Evolutionary conservation across 2,797 vertebrate species (phyloP).

Genomic region (Odontamblyopus rebecca): DNA sequence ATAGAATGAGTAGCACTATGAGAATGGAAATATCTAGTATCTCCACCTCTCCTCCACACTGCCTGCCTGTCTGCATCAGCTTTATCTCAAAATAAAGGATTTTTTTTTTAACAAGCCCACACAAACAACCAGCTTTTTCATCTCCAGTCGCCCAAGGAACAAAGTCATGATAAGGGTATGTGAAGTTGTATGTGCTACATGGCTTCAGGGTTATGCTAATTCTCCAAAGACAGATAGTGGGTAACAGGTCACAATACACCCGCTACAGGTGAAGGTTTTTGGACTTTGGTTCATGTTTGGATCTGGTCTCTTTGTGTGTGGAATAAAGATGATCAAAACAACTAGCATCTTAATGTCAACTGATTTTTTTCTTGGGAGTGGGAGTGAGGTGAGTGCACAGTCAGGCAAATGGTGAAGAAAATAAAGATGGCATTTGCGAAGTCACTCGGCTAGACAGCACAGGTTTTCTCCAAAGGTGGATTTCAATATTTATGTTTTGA

Average conservation of each 20-base stretch:
- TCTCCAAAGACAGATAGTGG: conserved; percentile 21
- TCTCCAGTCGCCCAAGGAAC: conserved; percentile 17
- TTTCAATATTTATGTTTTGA: not conserved
- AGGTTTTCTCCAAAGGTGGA: not conserved
- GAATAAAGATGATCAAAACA: conserved; percentile 46
- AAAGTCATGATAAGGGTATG: conserved; percentile 14
- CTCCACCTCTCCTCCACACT: conserved; percentile 26
- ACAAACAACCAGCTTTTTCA: conserved; percentile 47
- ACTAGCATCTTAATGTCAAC: conserved; percentile 26
- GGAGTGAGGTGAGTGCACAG: not conserved
- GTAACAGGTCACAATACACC: conserved; percentile 34
- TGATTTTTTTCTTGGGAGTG: conserved; percentile 18
- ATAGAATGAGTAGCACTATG: conserved; percentile 56
- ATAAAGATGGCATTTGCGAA: conserved; percentile 1
- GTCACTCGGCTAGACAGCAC: not conserved
- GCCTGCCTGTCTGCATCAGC: conserved; percentile 19
- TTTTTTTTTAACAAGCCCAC: conserved; percentile 1
- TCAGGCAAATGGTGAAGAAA: conserved; percentile 2
- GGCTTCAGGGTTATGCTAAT: conserved; percentile 11
- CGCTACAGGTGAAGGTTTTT: conserved; percentile 38
- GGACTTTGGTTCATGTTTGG: conserved; percentile 21
- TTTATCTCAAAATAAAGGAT: conserved; percentile 50
- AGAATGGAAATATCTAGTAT: conserved; percentile 58
- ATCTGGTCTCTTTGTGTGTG: conserved; percentile 34
- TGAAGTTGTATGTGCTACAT: conserved; percentile 24